These are phyloP conservation scores for Caenorhabditis latens DNA, from an alignment of 1,140 invertebrate genomes.

Conservation along the genomic window DNA sequence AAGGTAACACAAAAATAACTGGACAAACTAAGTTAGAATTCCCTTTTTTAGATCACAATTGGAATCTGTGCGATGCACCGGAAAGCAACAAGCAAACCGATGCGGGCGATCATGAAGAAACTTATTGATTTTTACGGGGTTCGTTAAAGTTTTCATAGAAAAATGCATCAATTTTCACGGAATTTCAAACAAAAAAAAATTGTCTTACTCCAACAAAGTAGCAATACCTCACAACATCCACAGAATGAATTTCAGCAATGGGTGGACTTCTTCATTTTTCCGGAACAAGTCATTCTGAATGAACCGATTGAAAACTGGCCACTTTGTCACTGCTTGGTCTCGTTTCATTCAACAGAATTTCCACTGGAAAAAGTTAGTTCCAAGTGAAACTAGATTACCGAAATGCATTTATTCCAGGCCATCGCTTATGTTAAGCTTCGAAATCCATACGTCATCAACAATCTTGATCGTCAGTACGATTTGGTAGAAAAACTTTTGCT, in stretches of 20 bases:
- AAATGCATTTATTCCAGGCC: slow-evolving; percentile 80
- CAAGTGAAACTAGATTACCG: neutral
- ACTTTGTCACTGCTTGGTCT: slow-evolving; percentile 94
- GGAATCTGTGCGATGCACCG: slow-evolving; percentile 76
- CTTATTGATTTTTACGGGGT: slow-evolving; percentile 75
- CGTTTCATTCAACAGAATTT: slow-evolving; percentile 95
- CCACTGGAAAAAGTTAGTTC: slow-evolving; percentile 87
- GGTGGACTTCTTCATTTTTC: slow-evolving; percentile 74
- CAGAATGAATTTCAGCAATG: slow-evolving; percentile 66
- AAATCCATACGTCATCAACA: slow-evolving; percentile 97
- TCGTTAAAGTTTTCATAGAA: neutral
- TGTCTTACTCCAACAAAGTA: too few relatives aligned
- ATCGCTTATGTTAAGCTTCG: slow-evolving; percentile 93
- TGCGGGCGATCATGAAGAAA: slow-evolving; percentile 75
- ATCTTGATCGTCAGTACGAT: slow-evolving; percentile 97
- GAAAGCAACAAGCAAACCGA: slow-evolving; percentile 76
- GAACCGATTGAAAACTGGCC: slow-evolving; percentile 98
- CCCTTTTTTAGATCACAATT: slow-evolving; percentile 71
- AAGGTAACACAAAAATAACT: neutral
- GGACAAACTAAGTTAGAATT: neutral
- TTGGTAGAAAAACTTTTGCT: slow-evolving; percentile 83
- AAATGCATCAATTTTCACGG: too few relatives aligned
- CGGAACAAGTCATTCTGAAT: slow-evolving; percentile 90
- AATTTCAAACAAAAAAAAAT: too few relatives aligned
- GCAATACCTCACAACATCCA: too few relatives aligned